phyloP scores from a whole-genome alignment of 37 sponge, comb jelly and placozoan species.

The Spongia lamella region DNA sequence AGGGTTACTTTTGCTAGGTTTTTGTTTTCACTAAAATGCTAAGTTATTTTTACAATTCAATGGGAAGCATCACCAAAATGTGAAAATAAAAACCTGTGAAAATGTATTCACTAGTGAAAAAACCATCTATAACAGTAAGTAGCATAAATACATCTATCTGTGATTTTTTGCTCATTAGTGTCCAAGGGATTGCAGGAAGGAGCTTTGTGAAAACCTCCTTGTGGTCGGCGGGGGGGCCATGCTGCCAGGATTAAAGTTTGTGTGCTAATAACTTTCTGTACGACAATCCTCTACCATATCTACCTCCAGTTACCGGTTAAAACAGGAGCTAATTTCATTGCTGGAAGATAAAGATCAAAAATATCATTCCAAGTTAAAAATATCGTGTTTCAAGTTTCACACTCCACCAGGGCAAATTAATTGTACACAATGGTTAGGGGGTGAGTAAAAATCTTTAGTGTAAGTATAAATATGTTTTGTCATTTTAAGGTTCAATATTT shows the following conservation, averaged over 20 bases:
- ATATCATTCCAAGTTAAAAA: constrained; percentile 21
- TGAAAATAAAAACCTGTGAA: no score
- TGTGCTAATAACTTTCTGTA: no score
- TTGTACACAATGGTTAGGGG: constrained; percentile 74
- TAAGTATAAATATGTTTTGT: not conserved
- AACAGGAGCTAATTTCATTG: constrained; percentile 53
- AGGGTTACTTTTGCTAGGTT: no score
- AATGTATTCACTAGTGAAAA: no score
- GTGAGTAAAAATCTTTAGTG: constrained; percentile 21
- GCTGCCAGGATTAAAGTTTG: constrained; percentile 80
- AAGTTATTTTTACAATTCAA: no score
- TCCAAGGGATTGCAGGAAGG: constrained; percentile 68
- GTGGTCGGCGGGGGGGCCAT: constrained; percentile 80
- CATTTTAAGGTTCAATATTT: constrained; percentile 64
- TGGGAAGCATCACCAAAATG: no score
- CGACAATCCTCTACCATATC: no score
- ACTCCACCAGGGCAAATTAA: constrained; percentile 56
- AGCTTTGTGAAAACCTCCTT: constrained; percentile 75
- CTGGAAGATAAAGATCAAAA: constrained; percentile 24
- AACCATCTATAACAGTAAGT: no score
- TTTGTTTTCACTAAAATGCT: no score
- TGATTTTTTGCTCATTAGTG: constrained; percentile 54
- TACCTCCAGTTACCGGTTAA: constrained; percentile 63
- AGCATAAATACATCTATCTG: no score
- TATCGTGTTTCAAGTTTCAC: constrained; percentile 73